Evolutionary conservation across 2,113 vertebrate genomes (phyloP), one percentile per base, ranked within the genome.

Genomic region (Etia nguti): DNA sequence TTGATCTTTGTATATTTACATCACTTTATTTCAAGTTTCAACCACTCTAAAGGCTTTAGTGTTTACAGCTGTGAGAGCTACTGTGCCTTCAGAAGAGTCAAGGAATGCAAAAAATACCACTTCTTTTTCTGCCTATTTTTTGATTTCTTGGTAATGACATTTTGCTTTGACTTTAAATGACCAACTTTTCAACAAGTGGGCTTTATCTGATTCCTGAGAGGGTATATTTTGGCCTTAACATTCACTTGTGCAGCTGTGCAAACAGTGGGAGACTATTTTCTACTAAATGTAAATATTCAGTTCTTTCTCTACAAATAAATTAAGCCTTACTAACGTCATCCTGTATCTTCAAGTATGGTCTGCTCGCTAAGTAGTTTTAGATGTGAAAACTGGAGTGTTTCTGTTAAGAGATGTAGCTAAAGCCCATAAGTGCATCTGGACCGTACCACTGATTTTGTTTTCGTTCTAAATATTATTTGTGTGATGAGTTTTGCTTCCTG

Each of bases 401-500:
- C 31, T 85, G 13, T 81, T 43, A 56, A 79, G 65, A 81, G 22
- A 43, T 56, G 24, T 3, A 3, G 50, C 50, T 7, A n/a, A 10
- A 55, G 38, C 48, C 34, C 43, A 50, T 46, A 31, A 77, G 60
- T 31, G 77, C 59, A 86, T 87, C 83, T 88, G 84, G 54, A 88
- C 50, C 6, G 68, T 50, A 77, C 83, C 54, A 55, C 73, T 5
- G 75, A 41, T 77, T 84, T 80, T 55, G 55, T 90, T 87, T 88
- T 68, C 18, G 4, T 50, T 79, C 41, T 60, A 34, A 57, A 88
- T 87, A 5, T 57, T 86, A 84, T 91, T 86, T 46, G 43, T 86
- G 73, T 85, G 86, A 29, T 4, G 38, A 86, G 70, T 91, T 81
- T 90, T 68, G 84, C 91, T 82, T 92, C 92, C 91, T 90, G 85